These are phyloP conservation scores for Schizopygopsis malacanthus DNA, from an alignment of 2,797 vertebrate species.

Conservation along the genomic window DNA sequence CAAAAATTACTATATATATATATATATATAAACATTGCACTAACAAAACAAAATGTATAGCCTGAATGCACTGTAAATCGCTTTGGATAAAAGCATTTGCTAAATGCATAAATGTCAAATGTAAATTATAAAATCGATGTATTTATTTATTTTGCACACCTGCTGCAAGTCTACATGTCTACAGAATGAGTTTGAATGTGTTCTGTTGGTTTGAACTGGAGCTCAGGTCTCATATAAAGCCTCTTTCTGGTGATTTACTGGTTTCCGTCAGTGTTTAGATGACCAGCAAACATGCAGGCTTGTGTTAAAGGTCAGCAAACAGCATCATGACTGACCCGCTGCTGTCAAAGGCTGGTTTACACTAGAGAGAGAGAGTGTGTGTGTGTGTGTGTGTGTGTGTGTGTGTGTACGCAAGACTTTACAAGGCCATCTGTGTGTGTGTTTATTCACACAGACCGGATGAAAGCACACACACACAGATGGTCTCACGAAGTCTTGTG, in stretches of 20 bases:
- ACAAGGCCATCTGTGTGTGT: too few relatives aligned
- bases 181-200: not conserved
- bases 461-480: conserved; percentile 52
- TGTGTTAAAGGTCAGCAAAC: not conserved
- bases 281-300: not conserved
- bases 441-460: too few relatives aligned
- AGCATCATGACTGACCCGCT: not conserved
- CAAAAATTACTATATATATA: too few relatives aligned
- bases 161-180: not conserved
- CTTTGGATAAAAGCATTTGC: too few relatives aligned
- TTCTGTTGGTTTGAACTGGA: not conserved
- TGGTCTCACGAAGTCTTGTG: not conserved
- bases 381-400: not conserved
- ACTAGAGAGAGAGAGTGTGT: not conserved
- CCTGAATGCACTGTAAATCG: too few relatives aligned
- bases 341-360: conserved; percentile 21
- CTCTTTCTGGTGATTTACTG: not conserved
- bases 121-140: not conserved
- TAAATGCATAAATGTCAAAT: too few relatives aligned
- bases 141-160: too few relatives aligned
- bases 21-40: too few relatives aligned
- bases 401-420: too few relatives aligned
- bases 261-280: not conserved
- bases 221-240: not conserved
- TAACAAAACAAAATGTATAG: too few relatives aligned